Evolutionary conservation across 2,888 invertebrate species (phyloP).

Genomic region (Ferrisia virgata): DNA sequence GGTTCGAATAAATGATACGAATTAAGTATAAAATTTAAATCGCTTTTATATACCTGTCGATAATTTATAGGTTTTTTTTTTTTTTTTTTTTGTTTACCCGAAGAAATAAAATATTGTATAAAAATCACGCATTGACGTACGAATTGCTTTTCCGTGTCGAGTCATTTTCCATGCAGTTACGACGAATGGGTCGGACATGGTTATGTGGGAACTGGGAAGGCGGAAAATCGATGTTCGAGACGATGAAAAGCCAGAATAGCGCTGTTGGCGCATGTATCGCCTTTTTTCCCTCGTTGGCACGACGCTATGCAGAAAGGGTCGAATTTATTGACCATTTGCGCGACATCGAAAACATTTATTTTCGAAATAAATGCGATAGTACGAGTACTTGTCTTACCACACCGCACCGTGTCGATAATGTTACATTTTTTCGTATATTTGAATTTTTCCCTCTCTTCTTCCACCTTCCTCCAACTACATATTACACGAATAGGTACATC

Average conservation of each 20-base stretch:
- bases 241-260: slow-evolving; percentile 10
- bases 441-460: background rate
- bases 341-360: slow-evolving; percentile 34
- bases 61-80: background rate
- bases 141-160: slow-evolving; percentile 24
- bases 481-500: background rate
- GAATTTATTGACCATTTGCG: slow-evolving; percentile 39
- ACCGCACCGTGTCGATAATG: background rate
- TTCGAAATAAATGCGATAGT: background rate
- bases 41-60: background rate
- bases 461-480: background rate
- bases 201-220: slow-evolving; percentile 23
- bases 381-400: too few relatives aligned
- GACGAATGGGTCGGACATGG: slow-evolving; percentile 30
- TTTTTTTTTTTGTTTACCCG: background rate
- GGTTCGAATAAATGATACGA: background rate
- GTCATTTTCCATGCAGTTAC: slow-evolving; percentile 36
- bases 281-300: slow-evolving; percentile 20
- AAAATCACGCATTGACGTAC: slow-evolving; percentile 16
- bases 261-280: slow-evolving; percentile 36
- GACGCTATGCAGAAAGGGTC: slow-evolving; percentile 37
- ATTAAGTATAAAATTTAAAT: background rate
- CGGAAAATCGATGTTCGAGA: slow-evolving; percentile 40
- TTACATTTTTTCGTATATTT: slow-evolving; percentile 10
- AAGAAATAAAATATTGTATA: background rate